Evolutionary conservation across 2,888 invertebrate genomes (phyloP), one percentile per base, ranked within the genome.

Genomic region (Alsophila aescularia): DNA sequence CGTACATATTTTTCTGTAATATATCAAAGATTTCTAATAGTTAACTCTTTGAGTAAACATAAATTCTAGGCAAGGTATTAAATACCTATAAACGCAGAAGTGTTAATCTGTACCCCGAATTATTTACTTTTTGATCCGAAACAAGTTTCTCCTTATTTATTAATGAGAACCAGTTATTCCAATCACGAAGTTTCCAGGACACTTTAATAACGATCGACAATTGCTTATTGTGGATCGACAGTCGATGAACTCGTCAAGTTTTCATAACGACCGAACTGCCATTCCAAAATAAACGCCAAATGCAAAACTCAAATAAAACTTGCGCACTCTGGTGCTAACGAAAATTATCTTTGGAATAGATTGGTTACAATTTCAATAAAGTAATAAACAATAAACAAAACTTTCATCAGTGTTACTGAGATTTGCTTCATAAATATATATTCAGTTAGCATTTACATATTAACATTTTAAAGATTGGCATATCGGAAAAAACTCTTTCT

Each of bases 221-320:
- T 41, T 31, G 47, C 37, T 57, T 41, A 67, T 68, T 64, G 70
- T 60, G 51, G 62, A 62, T 66, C 52, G 58, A 48, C 60, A 58
- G 52, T 62, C 56, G 65, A 67, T 58, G 52, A 54, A 65, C 59
- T 60, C 55, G 53, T 64, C 60, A 62, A 68, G 59, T 71, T 72
- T 65, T 62, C 53, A 55, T 62, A 66, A 64, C 49, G 66, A 57
- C 43, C 31, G n/a, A 54, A 49, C 34, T 54, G 49, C 42, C 45
- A 36, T 44, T 54, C 21, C 41, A 52, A 59, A 62, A 45, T 51
- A 55, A 58, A 32, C 54, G 42, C 44, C 40, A 59, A 64, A 64
- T 58, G 41, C 51, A 53, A 63, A 65, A 64, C 61, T 63, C 60
- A 61, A 64, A 67, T 62, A 62, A 66, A 67, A 68, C 62, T 68